Base-by-base conservation (phyloP, 2,113 vertebrate genomes). In the Rhinogobius similis region DNA sequence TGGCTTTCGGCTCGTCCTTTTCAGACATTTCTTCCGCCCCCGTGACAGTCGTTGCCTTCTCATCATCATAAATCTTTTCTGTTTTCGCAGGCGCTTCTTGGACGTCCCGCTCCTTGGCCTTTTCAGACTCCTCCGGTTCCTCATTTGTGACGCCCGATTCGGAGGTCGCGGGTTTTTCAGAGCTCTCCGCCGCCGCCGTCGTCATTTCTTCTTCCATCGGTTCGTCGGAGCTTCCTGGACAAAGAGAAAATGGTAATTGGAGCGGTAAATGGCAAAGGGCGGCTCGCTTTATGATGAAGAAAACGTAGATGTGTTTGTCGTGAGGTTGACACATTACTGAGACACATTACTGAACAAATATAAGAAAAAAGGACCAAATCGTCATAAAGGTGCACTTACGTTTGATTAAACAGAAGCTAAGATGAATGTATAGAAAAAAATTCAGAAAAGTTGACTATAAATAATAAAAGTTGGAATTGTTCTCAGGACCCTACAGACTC, bases 131-230 rank as follows among this genome's bases (percentile, higher is more conserved):
- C n/a, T 27, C n/a, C n/a, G n/a, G n/a, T 4, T 67, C 32, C 23
- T 56, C 72, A 68, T 69, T 76, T 48, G 61, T 43, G 65, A 48
- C 9, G 76, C 48, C 78, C 46, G 62, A 68, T 56, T 79, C 62
- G 41, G 80, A 53, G 52, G 80, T 73, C 79, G 64, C 65, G 10
- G 71, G 24, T 73, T 83, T 77, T 77, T 82, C 78, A 26, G 32
- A 73, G 8, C 48, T 56, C 5, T 58, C 43, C 46, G 77, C 81
- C 76, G 85, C 76, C 18, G 75, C 81, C 41, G 3, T 8, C 8
- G 8, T 8, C 8, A 5, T 8, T 36, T 73, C 90, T 44, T 81
- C 75, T 66, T 88, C 87, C 84, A 88, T 88, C 66, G 77, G 73
- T 32, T 90, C 88, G 7, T 38, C 75, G 2, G 78, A 26, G 65